Conservation (phyloP, 2,888 invertebrate genomes). For the Xylocampa areola region DNA sequence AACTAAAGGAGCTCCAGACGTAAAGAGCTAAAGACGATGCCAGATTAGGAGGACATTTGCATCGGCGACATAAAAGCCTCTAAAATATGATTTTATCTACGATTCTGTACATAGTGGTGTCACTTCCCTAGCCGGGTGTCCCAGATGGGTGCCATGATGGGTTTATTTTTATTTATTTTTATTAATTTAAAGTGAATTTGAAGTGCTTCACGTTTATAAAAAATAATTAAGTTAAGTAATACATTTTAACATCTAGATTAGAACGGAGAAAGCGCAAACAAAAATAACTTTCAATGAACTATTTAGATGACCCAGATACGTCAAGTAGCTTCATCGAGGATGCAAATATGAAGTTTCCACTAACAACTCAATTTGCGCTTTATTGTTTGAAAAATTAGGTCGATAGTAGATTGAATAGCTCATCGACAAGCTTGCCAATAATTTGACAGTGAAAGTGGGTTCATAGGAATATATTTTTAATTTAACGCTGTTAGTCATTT, state of each 20-base stretch:
- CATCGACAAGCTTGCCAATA: slow-evolving; percentile 41
- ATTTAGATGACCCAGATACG: slow-evolving; percentile 47
- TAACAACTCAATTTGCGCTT: slow-evolving; percentile 25
- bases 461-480: slow-evolving; percentile 41
- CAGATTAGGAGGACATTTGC: too few relatives aligned
- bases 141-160: too few relatives aligned
- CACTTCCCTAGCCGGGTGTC: too few relatives aligned
- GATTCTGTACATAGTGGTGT: too few relatives aligned
- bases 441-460: slow-evolving; percentile 52
- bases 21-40: too few relatives aligned
- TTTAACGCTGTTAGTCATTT: slow-evolving; percentile 15
- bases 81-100: too few relatives aligned
- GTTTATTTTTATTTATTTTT: too few relatives aligned
- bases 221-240: slow-evolving; percentile 2
- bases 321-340: slow-evolving; percentile 26
- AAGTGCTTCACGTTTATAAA: too few relatives aligned
- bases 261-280: slow-evolving; percentile 36
- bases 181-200: too few relatives aligned
- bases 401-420: slow-evolving; percentile 7
- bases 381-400: slow-evolving; percentile 24
- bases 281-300: slow-evolving; percentile 49
- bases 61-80: too few relatives aligned
- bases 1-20: too few relatives aligned
- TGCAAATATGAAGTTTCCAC: slow-evolving; percentile 34
- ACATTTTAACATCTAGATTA: slow-evolving; percentile 28